Evolutionary conservation across 1,140 invertebrate species (phyloP).

Genomic region (Halyomorpha halys): DNA sequence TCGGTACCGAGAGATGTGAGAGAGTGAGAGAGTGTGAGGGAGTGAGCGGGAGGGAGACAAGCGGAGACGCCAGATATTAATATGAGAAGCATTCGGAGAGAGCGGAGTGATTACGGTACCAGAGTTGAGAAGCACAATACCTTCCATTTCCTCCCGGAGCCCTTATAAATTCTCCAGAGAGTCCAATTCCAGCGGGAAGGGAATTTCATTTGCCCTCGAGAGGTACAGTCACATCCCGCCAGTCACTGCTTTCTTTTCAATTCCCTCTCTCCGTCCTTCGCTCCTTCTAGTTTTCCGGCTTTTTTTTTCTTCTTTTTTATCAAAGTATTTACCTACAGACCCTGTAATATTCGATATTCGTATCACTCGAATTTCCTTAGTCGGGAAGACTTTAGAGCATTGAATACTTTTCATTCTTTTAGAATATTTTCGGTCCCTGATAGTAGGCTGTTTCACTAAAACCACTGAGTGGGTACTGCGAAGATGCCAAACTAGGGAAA

Average conservation of each 20-base stretch:
- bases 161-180: constrained; percentile 11
- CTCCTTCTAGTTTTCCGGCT: neutral
- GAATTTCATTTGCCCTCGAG: constrained; percentile 14
- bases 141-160: constrained; percentile 15
- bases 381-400: too few relatives aligned
- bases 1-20: neutral
- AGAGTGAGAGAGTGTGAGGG: neutral
- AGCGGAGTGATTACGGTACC: constrained; percentile 11
- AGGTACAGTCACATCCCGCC: constrained; percentile 15
- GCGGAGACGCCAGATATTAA: constrained; percentile 11
- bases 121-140: constrained; percentile 1
- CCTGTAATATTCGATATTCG: too few relatives aligned
- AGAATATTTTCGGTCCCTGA: too few relatives aligned
- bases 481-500: too few relatives aligned
- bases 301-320: too few relatives aligned
- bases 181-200: neutral
- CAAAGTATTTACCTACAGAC: too few relatives aligned
- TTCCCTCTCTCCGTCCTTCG: neutral
- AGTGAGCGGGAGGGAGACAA: neutral
- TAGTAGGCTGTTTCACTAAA: too few relatives aligned
- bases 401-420: too few relatives aligned
- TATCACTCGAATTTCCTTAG: too few relatives aligned
- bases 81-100: constrained; percentile 7
- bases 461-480: too few relatives aligned
- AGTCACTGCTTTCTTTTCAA: constrained; percentile 5